A percentile compares a stretch with the other conserved stretches of the same genome.
These are phyloP conservation scores for Condylura cristata DNA, from an alignment of 2,113 vertebrate species.

Conservation along the genomic window DNA sequence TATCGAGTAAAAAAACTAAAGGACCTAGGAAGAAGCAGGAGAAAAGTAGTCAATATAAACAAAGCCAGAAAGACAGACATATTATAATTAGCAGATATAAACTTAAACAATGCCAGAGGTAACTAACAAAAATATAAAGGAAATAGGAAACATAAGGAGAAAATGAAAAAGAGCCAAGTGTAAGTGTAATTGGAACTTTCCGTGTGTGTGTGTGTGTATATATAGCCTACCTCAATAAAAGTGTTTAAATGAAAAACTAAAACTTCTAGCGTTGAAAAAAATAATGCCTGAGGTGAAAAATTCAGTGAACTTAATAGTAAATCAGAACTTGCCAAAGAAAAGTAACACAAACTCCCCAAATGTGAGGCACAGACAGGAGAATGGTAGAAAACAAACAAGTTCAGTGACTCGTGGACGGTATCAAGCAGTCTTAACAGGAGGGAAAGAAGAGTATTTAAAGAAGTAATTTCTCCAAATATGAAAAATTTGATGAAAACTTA, in stretches of 20 bases:
- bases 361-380: background rate
- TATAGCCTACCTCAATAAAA: background rate
- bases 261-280: background rate
- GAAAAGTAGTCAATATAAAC: background rate
- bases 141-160: background rate
- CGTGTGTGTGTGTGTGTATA: background rate
- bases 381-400: background rate
- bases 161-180: background rate
- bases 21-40: background rate
- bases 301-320: background rate
- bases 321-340: constrained; percentile 7
- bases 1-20: background rate
- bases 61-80: background rate
- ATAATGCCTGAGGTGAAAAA: background rate
- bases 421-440: background rate
- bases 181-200: constrained; percentile 1
- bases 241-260: background rate
- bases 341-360: background rate
- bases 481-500: background rate
- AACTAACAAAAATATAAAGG: background rate
- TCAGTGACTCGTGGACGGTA: background rate
- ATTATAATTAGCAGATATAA: background rate
- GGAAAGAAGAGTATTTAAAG: background rate
- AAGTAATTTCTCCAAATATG: background rate
- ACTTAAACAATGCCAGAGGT: background rate